These are phyloP conservation scores for Dermochelys coriacea DNA, from an alignment of 2,797 vertebrate genomes.

Conservation along the genomic window DNA sequence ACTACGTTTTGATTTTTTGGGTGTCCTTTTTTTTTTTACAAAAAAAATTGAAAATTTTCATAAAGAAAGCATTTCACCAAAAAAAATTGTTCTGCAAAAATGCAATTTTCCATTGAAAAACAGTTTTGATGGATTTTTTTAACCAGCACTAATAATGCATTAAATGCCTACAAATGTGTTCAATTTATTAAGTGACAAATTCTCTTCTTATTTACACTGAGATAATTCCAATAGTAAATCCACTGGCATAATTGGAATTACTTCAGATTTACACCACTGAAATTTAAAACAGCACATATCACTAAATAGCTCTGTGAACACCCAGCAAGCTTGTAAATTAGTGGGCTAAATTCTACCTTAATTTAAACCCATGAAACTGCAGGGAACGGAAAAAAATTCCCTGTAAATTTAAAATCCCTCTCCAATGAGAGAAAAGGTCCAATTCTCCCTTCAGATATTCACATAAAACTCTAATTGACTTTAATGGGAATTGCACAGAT, in stretches of 20 bases:
- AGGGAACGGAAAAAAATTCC: rapidly evolving
- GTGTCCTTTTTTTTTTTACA: too few relatives aligned
- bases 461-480: background rate
- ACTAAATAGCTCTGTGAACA: background rate
- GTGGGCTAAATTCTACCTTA: background rate
- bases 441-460: background rate
- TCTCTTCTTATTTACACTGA: background rate
- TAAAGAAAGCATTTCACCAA: background rate
- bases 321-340: background rate
- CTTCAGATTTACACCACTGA: background rate
- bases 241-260: background rate
- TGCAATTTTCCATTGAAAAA: background rate
- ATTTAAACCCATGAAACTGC: background rate
- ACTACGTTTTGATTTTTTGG: too few relatives aligned
- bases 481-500: background rate
- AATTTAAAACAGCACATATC: background rate
- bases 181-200: background rate
- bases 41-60: too few relatives aligned
- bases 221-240: background rate
- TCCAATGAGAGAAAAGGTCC: background rate
- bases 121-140: background rate
- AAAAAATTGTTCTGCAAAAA: background rate
- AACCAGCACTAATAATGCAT: background rate
- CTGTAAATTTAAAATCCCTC: background rate
- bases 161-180: background rate